Evolutionary conservation across 2,113 vertebrate species (phyloP).

Genomic region (Chionodraco myersi): DNA sequence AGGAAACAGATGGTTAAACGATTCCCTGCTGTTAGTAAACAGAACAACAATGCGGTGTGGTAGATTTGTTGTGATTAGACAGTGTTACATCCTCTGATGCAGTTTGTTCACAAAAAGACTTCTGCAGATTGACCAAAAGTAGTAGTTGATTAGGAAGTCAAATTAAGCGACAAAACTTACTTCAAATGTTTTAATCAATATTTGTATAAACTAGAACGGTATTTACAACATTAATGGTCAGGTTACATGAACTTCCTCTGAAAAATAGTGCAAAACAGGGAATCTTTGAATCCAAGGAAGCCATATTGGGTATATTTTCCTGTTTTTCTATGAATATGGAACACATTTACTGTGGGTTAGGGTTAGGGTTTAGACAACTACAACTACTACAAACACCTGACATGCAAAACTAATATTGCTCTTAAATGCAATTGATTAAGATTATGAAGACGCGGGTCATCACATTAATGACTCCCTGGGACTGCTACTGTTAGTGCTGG

Average conservation of each 20-base stretch:
- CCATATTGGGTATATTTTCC: neutral
- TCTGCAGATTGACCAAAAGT: too few species aligned
- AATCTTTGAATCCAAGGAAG: neutral
- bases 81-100: neutral
- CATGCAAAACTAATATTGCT: neutral
- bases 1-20: slow-evolving; percentile 11
- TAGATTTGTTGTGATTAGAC: too few species aligned
- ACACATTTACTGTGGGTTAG: neutral
- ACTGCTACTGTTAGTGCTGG: neutral
- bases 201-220: too few species aligned
- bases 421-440: neutral
- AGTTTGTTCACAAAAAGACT: too few species aligned
- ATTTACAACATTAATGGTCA: too few species aligned
- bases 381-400: neutral
- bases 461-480: neutral
- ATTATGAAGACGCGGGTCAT: neutral
- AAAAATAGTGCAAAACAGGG: too few species aligned
- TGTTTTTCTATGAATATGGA: neutral
- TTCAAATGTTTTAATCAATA: too few species aligned
- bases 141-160: too few species aligned
- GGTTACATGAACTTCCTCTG: too few species aligned
- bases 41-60: neutral
- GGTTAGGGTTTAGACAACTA: neutral
- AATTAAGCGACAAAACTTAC: too few species aligned
- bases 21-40: neutral